These are phyloP conservation scores for Magallana gigas DNA, from an alignment of 1,140 invertebrate species.

Conservation along the genomic window DNA sequence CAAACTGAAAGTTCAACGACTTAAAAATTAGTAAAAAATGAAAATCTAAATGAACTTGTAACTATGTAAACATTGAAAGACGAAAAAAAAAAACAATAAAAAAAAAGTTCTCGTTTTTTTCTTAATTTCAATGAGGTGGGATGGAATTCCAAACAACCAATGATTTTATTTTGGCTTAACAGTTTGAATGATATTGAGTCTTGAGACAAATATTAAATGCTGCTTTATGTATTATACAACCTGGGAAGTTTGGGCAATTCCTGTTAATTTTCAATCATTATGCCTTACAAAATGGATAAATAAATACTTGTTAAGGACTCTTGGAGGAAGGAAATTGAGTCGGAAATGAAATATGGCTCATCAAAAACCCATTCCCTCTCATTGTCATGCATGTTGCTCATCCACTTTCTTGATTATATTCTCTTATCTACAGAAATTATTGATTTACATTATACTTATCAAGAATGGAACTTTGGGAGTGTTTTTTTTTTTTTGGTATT, in stretches of 20 bases:
- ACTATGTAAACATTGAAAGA: no score
- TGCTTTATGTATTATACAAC: no score
- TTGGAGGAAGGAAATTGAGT: background rate
- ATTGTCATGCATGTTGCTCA: slow-evolving; percentile 11
- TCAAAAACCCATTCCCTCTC: background rate
- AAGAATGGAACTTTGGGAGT: background rate
- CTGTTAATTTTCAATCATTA: background rate
- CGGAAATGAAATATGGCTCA: background rate
- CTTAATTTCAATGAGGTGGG: no score
- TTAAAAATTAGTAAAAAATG: no score
- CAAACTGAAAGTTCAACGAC: no score
- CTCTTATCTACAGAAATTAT: background rate
- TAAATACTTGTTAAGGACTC: background rate
- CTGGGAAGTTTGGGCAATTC: background rate
- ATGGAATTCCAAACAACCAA: no score
- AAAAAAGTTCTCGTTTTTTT: no score
- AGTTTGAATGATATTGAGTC: no score
- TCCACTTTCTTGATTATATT: background rate
- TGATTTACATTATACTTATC: background rate
- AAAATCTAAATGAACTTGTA: no score
- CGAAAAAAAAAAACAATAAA: no score
- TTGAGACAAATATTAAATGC: no score
- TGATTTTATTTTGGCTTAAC: no score
- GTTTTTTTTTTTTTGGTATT: background rate
- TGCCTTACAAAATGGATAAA: background rate